phyloP scores from a whole-genome alignment of 2,888 invertebrate species.

The Noctua janthe region DNA sequence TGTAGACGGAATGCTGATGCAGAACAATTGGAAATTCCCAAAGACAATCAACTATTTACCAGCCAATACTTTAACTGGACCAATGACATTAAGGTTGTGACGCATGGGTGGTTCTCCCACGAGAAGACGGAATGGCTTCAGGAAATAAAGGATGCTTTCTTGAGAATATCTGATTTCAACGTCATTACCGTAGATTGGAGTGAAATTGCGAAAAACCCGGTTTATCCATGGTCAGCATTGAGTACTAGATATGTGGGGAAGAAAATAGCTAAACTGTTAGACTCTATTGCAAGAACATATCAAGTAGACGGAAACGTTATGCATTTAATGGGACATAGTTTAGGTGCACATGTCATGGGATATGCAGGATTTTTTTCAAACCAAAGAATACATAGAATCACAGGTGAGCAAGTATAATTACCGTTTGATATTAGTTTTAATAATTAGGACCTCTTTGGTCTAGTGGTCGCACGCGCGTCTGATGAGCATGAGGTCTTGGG shows the following conservation, averaged over 20 bases:
- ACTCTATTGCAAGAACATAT: conserved; percentile 72
- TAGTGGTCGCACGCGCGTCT: not conserved
- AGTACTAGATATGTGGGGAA: conserved; percentile 86
- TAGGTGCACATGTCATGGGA: conserved; percentile 91
- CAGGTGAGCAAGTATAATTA: conserved; percentile 81
- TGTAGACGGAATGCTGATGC: conserved; percentile 78
- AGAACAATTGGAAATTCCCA: conserved; percentile 76
- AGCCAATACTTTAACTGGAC: conserved; percentile 82
- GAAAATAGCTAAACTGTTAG: conserved; percentile 77
- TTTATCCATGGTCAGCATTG: conserved; percentile 84
- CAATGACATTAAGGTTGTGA: conserved; percentile 86
- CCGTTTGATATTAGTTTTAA: not conserved
- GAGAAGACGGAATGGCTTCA: conserved; percentile 81
- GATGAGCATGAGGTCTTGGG: not conserved
- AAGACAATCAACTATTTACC: conserved; percentile 66
- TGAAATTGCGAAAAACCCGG: conserved; percentile 79
- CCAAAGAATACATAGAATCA: conserved; percentile 89
- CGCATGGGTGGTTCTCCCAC: conserved; percentile 89
- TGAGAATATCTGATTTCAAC: conserved; percentile 85
- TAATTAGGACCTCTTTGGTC: not conserved
- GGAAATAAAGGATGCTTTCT: conserved; percentile 83
- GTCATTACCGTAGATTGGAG: conserved; percentile 89
- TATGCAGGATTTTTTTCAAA: conserved; percentile 88
- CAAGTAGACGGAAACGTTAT: conserved; percentile 71
- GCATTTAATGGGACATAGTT: conserved; percentile 89